Base-by-base conservation (phyloP, 2,113 vertebrate genomes). In the Peromyscus polionotus region DNA sequence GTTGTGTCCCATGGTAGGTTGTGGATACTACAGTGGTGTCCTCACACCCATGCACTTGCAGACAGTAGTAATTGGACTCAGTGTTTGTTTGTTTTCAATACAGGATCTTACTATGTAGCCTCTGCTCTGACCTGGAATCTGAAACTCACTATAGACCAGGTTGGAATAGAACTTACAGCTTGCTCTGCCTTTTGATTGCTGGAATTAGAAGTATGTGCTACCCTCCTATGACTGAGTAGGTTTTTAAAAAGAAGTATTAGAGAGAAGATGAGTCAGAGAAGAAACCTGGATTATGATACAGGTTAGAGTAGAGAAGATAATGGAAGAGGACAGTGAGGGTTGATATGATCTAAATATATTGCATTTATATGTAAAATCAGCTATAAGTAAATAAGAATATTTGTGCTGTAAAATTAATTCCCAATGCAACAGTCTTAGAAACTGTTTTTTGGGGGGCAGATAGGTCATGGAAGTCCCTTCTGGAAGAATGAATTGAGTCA, bases 31-130 rank as follows among this genome's bases (percentile, higher is more conserved):
- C 51, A 61, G 36, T 39, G 54, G 6, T 39, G 3, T 28, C n/a
- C 3, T 3, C 14, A 63, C 3, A 42, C 1, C n/a, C 26, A 63
- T 28, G n/a, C 3, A 16, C 24, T 42, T 31, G 9, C 7, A 28
- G 57, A 63, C 3, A 59, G 7, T 42, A 63, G 59, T 63, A 42
- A 84, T 1, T 84, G 57, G 24, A 84, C 13, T 84, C n/a, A 42
- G 7, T 61, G 54, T n/a, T 36, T 80, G 33, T 36, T 54, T 51
- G 24, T 77, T 45, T 77, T 79, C 36, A 72, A 72, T 17, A 70
- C 13, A 79, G 14, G 26, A 31, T 51, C 14, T 8, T 14, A 51
- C 77, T 54, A 20, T 36, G 7, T 11, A 36, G 31, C 8, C 51
- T 20, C 77, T 80, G 33, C 31, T 57, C 48, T 80, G 31, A 54